phyloP scores from a whole-genome alignment of 2,888 invertebrate species.

The Drosophila maculinotata region DNA sequence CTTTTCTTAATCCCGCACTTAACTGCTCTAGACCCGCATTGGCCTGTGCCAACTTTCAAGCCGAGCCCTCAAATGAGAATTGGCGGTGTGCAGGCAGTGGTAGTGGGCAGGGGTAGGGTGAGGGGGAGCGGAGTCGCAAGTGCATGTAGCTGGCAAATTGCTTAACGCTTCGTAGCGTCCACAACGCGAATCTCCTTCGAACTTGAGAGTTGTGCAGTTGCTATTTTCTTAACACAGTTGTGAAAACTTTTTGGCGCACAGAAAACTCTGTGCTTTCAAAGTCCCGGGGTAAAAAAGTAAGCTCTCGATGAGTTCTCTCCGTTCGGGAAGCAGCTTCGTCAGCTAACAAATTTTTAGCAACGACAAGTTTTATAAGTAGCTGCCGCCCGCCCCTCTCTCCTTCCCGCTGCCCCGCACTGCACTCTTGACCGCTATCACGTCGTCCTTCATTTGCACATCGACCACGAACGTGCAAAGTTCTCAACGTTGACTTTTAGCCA shows the following conservation, averaged over 20 bases:
- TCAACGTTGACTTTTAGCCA: conserved; percentile 50
- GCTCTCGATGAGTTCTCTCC: conserved; percentile 31
- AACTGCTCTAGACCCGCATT: conserved; percentile 73
- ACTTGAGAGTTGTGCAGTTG: conserved; percentile 34
- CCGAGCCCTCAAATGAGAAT: conserved; percentile 23
- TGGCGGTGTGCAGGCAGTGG: background rate
- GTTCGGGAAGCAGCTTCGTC: no score
- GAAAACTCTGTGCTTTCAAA: conserved; percentile 66
- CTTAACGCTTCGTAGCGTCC: conserved; percentile 74
- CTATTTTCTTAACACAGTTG: conserved; percentile 81
- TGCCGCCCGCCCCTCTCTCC: conserved; percentile 27
- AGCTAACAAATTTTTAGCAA: conserved; percentile 60
- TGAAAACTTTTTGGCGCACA: conserved; percentile 72
- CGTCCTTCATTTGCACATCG: conserved; percentile 80
- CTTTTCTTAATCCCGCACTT: conserved; percentile 84
- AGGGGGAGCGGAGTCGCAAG: conserved; percentile 14
- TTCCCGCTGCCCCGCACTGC: no score
- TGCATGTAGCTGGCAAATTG: conserved; percentile 75
- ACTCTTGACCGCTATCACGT: conserved; percentile 58
- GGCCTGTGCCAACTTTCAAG: conserved; percentile 51
- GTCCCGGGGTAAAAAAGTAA: conserved; percentile 36
- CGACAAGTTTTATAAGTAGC: conserved; percentile 77
- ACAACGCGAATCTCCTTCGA: conserved; percentile 35
- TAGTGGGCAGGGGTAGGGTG: background rate
- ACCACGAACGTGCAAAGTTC: conserved; percentile 69